Conservation (phyloP, 2,797 vertebrate genomes). For the Macrochelys suwanniensis region DNA sequence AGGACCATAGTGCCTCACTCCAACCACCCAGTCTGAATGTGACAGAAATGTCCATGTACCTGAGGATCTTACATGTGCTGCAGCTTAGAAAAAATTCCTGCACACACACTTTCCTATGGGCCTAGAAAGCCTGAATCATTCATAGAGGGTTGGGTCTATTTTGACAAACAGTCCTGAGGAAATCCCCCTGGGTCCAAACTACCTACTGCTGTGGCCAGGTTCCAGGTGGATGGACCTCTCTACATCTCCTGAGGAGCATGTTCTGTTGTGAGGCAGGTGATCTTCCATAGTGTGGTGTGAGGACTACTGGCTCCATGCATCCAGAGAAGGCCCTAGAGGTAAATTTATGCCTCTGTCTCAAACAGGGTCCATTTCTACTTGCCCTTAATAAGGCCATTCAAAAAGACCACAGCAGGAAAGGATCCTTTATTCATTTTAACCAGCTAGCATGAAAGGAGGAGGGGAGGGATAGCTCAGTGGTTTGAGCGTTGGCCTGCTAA, state of each 20-base stretch:
- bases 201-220: not conserved
- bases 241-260: not conserved
- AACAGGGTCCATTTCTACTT: not conserved
- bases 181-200: not conserved
- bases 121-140: not conserved
- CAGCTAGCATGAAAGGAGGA: not conserved
- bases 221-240: not conserved
- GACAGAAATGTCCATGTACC: not conserved
- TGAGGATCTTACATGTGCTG: not conserved
- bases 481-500: too few relatives aligned
- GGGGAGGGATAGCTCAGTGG: too few relatives aligned
- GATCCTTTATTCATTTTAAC: too few relatives aligned
- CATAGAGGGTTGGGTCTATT: too few relatives aligned
- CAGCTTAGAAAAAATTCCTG: not conserved
- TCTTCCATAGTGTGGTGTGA: not conserved
- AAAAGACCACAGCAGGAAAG: not conserved
- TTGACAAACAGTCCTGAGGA: too few relatives aligned
- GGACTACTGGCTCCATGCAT: not conserved
- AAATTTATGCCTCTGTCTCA: not conserved
- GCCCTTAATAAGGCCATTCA: not conserved
- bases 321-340: not conserved
- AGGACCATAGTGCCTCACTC: not conserved
- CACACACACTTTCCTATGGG: too few relatives aligned
- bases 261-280: not conserved
- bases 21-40: not conserved